Conservation (phyloP, 2,888 invertebrate species). For the Malacosoma neustria region DNA sequence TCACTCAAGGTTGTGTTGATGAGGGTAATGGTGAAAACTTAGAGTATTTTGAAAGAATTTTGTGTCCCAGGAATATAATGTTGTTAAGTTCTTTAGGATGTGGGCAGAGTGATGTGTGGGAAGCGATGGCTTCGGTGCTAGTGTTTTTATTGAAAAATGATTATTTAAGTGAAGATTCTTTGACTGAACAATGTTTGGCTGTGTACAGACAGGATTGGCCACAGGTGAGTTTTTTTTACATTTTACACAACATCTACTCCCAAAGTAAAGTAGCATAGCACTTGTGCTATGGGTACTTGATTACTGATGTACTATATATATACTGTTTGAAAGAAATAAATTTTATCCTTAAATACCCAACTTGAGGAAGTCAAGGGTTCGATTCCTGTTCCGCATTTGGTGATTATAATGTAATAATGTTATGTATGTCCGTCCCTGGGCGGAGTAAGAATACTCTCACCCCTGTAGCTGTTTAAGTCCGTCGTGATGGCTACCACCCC, state of each 20-base stretch:
- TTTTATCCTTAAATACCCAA: too few relatives aligned
- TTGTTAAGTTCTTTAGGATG: conserved; percentile 30
- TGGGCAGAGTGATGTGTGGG: conserved; percentile 40
- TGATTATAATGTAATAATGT: too few relatives aligned
- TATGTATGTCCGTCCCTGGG: too few relatives aligned
- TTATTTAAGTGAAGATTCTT: conserved; percentile 73
- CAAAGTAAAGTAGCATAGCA: too few relatives aligned
- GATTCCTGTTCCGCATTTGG: too few relatives aligned
- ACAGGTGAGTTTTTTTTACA: conserved; percentile 60
- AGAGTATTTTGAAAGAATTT: conserved; percentile 47
- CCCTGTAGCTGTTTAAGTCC: too few relatives aligned
- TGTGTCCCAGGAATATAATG: conserved; percentile 55
- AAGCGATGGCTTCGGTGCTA: conserved; percentile 50
- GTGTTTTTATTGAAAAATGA: conserved; percentile 67
- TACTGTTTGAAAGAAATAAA: not conserved
- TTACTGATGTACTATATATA: too few relatives aligned
- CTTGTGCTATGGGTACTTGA: too few relatives aligned
- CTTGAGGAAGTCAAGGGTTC: too few relatives aligned
- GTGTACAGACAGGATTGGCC: conserved; percentile 81
- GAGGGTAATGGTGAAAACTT: conserved; percentile 18
- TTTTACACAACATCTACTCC: too few relatives aligned
- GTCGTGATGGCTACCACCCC: too few relatives aligned
- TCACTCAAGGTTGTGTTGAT: conserved; percentile 6
- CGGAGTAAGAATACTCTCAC: too few relatives aligned
- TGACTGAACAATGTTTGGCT: conserved; percentile 80